Conservation (phyloP, 2,113 vertebrate species). For the Oreochromis niloticus region DNA sequence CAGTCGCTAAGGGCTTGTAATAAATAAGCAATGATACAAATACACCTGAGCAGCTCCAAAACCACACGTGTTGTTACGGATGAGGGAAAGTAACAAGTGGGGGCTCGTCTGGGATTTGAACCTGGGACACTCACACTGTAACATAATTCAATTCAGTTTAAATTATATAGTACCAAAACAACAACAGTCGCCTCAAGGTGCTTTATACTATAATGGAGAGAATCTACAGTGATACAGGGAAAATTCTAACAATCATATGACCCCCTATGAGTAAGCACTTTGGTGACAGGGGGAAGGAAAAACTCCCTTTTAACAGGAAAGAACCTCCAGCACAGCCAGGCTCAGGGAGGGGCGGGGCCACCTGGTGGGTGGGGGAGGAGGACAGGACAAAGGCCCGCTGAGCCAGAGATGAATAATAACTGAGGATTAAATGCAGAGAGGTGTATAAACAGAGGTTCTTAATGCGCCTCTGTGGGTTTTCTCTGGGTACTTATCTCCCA, state of each 20-base stretch:
- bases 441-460: background rate
- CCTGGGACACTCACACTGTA: constrained; percentile 43
- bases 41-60: background rate
- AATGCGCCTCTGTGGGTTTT: background rate
- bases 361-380: background rate
- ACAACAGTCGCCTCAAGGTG: background rate
- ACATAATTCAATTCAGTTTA: background rate
- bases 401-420: background rate
- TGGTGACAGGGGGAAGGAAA: background rate
- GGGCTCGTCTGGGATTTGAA: constrained; percentile 71
- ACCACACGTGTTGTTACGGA: background rate
- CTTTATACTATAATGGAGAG: background rate
- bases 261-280: background rate
- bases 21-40: background rate
- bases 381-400: background rate
- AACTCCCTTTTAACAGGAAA: background rate
- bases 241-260: background rate
- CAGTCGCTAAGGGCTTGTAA: background rate
- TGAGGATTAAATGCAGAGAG: background rate
- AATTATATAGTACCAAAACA: background rate
- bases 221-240: background rate
- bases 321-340: fast-evolving
- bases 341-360: background rate
- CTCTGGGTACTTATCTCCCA: background rate
- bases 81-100: background rate